Evolutionary conservation across 2,113 vertebrate species (phyloP).

Genomic region (Pygoscelis antarcticus): DNA sequence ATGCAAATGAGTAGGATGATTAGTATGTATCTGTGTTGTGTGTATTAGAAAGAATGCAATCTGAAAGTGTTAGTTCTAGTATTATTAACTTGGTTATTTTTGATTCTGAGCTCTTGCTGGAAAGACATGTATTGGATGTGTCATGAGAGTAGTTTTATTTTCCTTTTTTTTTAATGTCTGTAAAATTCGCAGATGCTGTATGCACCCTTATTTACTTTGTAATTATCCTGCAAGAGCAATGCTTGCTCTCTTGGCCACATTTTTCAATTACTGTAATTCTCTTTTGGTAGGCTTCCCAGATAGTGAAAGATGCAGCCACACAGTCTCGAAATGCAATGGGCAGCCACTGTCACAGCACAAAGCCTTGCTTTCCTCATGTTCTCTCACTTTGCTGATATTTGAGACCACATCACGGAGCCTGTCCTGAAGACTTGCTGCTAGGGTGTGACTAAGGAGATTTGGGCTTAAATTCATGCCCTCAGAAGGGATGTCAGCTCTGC

Average conservation of each 20-base stretch:
- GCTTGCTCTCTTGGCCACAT: not conserved
- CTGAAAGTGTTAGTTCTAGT: not conserved
- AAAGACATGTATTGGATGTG: not conserved
- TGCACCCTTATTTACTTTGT: not conserved
- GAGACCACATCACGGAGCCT: not conserved
- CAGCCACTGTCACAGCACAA: not conserved
- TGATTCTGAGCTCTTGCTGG: not conserved
- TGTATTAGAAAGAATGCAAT: not conserved
- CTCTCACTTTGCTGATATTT: not conserved
- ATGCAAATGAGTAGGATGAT: not conserved
- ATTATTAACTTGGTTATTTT: not conserved
- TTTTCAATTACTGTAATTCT: not conserved
- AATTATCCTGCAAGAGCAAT: not conserved
- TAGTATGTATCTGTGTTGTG: accelerated
- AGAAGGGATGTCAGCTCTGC: not conserved
- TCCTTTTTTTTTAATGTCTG: not conserved
- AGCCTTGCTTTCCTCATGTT: not conserved
- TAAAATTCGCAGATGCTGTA: not conserved
- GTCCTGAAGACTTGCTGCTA: not conserved
- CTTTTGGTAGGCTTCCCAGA: conserved; percentile 1
- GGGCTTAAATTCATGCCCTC: not conserved
- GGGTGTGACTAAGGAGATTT: not conserved
- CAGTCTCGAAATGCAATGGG: not conserved
- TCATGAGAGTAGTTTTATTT: not conserved
- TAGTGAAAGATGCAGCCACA: not conserved